These are phyloP conservation scores for Calameuta filiformis DNA, from an alignment of 2,888 invertebrate species.

Conservation along the genomic window DNA sequence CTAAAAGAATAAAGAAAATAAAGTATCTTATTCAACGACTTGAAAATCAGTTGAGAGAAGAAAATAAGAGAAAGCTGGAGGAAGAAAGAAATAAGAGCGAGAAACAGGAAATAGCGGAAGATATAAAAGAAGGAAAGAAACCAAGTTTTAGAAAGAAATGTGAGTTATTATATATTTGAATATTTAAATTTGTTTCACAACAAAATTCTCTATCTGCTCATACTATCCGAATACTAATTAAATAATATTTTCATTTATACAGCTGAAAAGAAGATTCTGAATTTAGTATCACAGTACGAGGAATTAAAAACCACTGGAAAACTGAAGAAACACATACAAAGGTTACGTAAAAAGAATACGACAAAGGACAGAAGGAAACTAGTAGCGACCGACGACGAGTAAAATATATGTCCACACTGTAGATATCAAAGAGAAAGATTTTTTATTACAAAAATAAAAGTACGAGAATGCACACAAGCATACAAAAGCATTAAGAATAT, in stretches of 20 bases:
- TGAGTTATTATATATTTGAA: constrained; percentile 62
- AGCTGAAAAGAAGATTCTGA: constrained; percentile 83
- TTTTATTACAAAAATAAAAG: neutral
- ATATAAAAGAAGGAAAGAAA: constrained; percentile 75
- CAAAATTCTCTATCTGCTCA: constrained; percentile 4
- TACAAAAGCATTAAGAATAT: neutral
- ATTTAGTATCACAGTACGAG: constrained; percentile 83
- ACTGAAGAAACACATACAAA: constrained; percentile 83
- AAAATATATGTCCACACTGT: neutral
- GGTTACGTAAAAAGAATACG: constrained; percentile 81
- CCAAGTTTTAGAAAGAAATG: constrained; percentile 81
- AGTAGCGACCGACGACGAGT: neutral
- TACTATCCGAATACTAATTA: constrained; percentile 16
- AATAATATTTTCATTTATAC: constrained; percentile 56
- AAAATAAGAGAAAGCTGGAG: constrained; percentile 70
- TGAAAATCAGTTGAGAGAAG: constrained; percentile 81
- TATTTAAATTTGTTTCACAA: neutral
- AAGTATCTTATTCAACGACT: constrained; percentile 79
- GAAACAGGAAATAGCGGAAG: constrained; percentile 70
- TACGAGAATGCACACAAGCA: neutral
- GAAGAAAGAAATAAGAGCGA: constrained; percentile 70
- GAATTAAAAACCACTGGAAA: constrained; percentile 82
- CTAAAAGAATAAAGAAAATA: constrained; percentile 74
- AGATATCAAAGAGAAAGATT: neutral
- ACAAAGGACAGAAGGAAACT: constrained; percentile 50